Base-by-base conservation (phyloP, 1,140 invertebrate species). In the Acromyrmex echinatior region DNA sequence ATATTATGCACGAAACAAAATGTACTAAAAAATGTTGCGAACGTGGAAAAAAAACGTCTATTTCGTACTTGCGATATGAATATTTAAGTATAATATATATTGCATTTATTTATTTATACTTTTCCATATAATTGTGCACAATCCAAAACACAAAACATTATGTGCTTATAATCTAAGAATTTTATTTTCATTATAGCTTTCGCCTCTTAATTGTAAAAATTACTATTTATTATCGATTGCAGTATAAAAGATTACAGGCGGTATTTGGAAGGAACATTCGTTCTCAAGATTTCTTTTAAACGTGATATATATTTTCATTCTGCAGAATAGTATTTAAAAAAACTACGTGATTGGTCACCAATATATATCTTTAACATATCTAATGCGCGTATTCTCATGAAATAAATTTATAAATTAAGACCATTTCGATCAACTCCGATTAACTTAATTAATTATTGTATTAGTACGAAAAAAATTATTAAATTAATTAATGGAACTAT, bases 91-190 rank as follows among this genome's bases (percentile, higher is more conserved):
- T 31, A 31, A 65, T 65, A 65, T 35, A 74, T 74, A 51, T 71
- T 51, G 14, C 3, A 39, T 60, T 60, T 60, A 60, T 76, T 76
- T 60, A 60, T 74, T 5, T 58, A 35, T 16, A 45, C 25, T 60
- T 76, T 74, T 45, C 21, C 66, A 45, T 60, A 58, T 39, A 76
- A 45, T 7, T 35, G 56, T 60, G 73, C 56, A 58, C n/a, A 76
- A 21, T 60, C 6, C 1, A 74, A 76, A 25, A 39, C 58, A 14
- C 39, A 39, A 39, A 60, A 60, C n/a, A 16, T 16, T 3, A 21
- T 25, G 12, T 4, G 5, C 5, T 25, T 35, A 31, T 56, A 39
- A 39, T 14, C 10, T 60, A 5, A 35, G 25, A 51, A 16, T 21
- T 25, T 70, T 70, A 49, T 49, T 49, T 0, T 21, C 12, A 60